These are phyloP conservation scores for Selenia dentaria DNA, from an alignment of 2,888 invertebrate genomes.

Conservation along the genomic window DNA sequence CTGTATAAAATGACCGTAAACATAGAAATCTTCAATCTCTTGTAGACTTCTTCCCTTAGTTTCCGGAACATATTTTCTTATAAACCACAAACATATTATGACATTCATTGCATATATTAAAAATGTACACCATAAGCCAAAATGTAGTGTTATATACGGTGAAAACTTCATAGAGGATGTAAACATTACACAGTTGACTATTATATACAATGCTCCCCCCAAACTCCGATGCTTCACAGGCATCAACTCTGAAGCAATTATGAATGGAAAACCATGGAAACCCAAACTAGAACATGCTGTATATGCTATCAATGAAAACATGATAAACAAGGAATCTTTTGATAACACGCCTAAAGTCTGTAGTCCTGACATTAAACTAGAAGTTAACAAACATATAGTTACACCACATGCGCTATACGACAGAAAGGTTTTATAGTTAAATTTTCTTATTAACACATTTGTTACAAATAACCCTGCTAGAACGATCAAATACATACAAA, in stretches of 20 bases:
- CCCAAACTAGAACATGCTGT: conserved; percentile 16
- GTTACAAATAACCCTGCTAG: conserved; percentile 4
- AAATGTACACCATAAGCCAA: conserved; percentile 27
- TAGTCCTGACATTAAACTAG: conserved; percentile 8
- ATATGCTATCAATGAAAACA: conserved; percentile 23
- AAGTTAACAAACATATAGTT: conserved; percentile 1
- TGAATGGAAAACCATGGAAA: conserved; percentile 6
- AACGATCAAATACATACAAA: conserved; percentile 8
- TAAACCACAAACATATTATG: conserved; percentile 12
- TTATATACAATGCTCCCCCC: conserved; percentile 23
- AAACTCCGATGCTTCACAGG: conserved; percentile 31
- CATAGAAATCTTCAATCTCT: conserved; percentile 31
- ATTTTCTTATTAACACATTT: conserved; percentile 6
- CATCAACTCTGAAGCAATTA: conserved; percentile 26
- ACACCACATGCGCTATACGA: conserved; percentile 2
- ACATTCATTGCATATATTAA: conserved; percentile 19
- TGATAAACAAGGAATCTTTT: conserved; percentile 14
- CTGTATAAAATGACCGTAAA: conserved; percentile 4
- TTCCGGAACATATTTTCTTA: conserved; percentile 30
- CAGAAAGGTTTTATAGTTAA: conserved; percentile 19
- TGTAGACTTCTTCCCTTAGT: conserved; percentile 27
- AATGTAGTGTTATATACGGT: conserved; percentile 23
- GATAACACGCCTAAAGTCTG: conserved; percentile 13
- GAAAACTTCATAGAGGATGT: conserved; percentile 22
- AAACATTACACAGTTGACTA: conserved; percentile 15